phyloP scores from a whole-genome alignment of 2,113 vertebrate genomes.

The Bubo bubo region DNA sequence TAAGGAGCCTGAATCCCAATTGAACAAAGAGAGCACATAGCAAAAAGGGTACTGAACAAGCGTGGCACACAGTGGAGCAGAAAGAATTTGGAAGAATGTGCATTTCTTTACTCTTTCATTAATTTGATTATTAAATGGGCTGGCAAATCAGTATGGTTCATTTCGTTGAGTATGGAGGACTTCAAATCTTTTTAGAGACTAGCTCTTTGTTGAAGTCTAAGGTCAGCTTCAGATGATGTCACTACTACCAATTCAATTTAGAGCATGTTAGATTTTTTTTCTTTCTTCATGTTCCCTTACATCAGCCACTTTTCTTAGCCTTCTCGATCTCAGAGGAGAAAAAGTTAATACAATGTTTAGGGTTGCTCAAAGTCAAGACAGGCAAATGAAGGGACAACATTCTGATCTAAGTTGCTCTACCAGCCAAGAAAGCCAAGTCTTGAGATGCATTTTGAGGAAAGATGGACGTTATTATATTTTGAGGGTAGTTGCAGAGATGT shows the following conservation, averaged over 20 bases:
- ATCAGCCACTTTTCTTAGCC: not conserved
- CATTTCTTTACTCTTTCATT: not conserved
- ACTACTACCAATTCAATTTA: not conserved
- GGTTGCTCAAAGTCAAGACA: not conserved
- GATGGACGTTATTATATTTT: not conserved
- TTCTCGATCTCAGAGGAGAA: not conserved
- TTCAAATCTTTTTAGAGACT: not conserved
- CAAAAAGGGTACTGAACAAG: not conserved
- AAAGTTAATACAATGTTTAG: not conserved
- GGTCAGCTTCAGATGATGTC: not conserved
- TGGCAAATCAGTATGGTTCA: not conserved
- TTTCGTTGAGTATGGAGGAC: rapidly evolving
- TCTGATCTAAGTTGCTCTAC: not conserved
- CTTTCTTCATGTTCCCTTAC: not conserved
- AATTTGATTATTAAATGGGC: not conserved
- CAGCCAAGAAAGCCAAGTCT: not conserved
- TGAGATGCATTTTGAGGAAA: not conserved
- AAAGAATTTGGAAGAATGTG: not conserved
- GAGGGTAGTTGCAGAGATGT: not conserved
- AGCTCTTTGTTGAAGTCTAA: not conserved
- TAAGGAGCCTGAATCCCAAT: not conserved
- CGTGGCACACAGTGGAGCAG: rapidly evolving
- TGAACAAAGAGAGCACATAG: not conserved
- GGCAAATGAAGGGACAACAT: rapidly evolving
- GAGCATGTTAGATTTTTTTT: not conserved